These are phyloP conservation scores for Epinephelus moara DNA, from an alignment of 2,113 vertebrate genomes.

Conservation along the genomic window DNA sequence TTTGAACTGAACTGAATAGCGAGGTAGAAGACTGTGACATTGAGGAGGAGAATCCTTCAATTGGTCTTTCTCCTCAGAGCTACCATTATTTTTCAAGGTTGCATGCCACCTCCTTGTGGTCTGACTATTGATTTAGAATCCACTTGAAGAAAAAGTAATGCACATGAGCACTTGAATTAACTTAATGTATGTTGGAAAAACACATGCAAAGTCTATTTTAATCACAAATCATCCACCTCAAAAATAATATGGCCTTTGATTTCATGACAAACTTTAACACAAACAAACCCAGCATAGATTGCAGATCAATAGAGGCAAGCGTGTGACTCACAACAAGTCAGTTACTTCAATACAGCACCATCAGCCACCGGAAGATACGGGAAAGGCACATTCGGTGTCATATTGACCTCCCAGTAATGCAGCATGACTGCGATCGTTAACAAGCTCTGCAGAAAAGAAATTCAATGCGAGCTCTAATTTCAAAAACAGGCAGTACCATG, in stretches of 20 bases:
- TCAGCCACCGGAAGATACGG: slow-evolving; percentile 1
- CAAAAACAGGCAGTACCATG: slow-evolving; percentile 36
- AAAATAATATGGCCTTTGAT: neutral
- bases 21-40: slow-evolving; percentile 38
- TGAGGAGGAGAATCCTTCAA: slow-evolving; percentile 33
- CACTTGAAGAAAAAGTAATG: slow-evolving; percentile 13
- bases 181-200: neutral
- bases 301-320: slow-evolving; percentile 16
- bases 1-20: neutral
- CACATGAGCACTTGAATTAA: neutral
- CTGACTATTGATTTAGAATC: slow-evolving; percentile 65
- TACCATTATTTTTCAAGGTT: slow-evolving; percentile 50
- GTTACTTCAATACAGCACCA: slow-evolving; percentile 17
- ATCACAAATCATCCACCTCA: neutral
- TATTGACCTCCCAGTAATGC: slow-evolving; percentile 27
- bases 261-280: neutral
- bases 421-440: slow-evolving; percentile 27
- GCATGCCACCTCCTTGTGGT: slow-evolving; percentile 31
- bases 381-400: slow-evolving; percentile 26
- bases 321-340: slow-evolving; percentile 15
- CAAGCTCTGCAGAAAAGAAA: slow-evolving; percentile 25
- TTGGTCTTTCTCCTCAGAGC: slow-evolving; percentile 48
- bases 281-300: neutral
- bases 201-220: neutral
- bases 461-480: slow-evolving; percentile 16